Evolutionary conservation across 2,888 invertebrate genomes (phyloP).

Genomic region (Pterostichus niger): DNA sequence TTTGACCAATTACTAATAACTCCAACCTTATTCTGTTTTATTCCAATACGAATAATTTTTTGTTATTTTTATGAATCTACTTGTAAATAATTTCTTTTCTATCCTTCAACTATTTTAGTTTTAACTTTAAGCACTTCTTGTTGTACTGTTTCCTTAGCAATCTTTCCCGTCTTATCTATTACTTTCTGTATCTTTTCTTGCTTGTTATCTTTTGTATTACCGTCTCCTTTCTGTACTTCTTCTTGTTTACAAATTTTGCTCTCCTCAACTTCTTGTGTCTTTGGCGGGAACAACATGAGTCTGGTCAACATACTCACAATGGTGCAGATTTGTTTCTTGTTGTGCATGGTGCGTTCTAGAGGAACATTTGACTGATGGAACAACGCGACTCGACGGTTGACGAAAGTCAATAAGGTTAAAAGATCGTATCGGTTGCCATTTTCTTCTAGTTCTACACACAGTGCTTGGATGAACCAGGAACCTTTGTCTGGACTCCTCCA

Average conservation of each 20-base stretch:
- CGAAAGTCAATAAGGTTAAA: constrained; percentile 82
- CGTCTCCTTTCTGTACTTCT: neutral
- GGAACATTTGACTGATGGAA: constrained; percentile 81
- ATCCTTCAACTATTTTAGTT: constrained; percentile 11
- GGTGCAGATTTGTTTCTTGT: constrained; percentile 85
- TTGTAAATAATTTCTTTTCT: neutral
- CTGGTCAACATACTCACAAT: constrained; percentile 84
- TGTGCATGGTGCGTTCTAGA: constrained; percentile 76
- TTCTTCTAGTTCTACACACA: constrained; percentile 80
- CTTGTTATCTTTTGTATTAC: neutral
- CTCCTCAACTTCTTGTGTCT: neutral
- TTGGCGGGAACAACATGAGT: constrained; percentile 77
- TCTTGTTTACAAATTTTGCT: too few relatives aligned
- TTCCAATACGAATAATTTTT: too few relatives aligned
- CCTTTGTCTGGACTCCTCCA: constrained; percentile 84
- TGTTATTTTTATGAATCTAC: too few relatives aligned
- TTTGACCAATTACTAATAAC: too few relatives aligned
- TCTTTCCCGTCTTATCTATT: too few relatives aligned
- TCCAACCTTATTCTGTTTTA: too few relatives aligned
- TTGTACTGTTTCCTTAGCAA: neutral
- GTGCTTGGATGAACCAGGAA: constrained; percentile 86
- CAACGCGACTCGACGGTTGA: constrained; percentile 82
- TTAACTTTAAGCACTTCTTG: constrained; percentile 3
- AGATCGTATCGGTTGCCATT: constrained; percentile 78
- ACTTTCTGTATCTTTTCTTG: neutral